Percentiles rank a stretch among this genome's conserved stretches.
Conservation (phyloP, 2,888 invertebrate genomes). For the Oscheius sp. region DNA sequence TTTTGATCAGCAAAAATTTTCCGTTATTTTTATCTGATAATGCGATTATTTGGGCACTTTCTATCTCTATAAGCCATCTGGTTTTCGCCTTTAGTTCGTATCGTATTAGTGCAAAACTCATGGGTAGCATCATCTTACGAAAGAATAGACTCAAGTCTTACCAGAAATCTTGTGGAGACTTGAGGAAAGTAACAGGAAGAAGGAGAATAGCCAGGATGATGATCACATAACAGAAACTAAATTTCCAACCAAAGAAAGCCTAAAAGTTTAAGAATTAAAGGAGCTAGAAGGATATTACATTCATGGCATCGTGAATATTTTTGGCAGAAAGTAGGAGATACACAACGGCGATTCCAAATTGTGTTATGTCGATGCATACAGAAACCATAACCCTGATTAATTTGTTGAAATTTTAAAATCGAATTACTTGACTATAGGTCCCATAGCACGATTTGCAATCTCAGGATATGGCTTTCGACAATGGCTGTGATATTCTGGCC, state of each 20-base stretch:
- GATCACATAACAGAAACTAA: conserved; percentile 62
- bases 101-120: not conserved
- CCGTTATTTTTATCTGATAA: too few species aligned
- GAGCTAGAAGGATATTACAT: conserved; percentile 30
- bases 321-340: conserved; percentile 63
- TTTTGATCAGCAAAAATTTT: not conserved
- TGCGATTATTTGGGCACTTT: not conserved
- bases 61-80: not conserved
- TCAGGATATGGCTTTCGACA: conserved; percentile 68
- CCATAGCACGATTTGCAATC: conserved; percentile 62
- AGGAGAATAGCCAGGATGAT: conserved; percentile 61
- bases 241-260: conserved; percentile 45
- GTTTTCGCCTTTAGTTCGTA: too few species aligned
- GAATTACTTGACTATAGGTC: conserved; percentile 48
- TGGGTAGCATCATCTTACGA: not conserved
- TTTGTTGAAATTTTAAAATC: not conserved
- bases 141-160: conserved; percentile 32
- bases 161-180: conserved; percentile 69
- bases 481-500: conserved; percentile 66
- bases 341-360: conserved; percentile 65
- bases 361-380: conserved; percentile 62
- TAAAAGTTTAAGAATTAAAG: conserved; percentile 21
- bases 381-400: conserved; percentile 56
- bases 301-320: conserved; percentile 66
- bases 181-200: conserved; percentile 65